Evolutionary conservation across 1,140 invertebrate genomes (phyloP).

Genomic region (Pentalonia nigronervosa): DNA sequence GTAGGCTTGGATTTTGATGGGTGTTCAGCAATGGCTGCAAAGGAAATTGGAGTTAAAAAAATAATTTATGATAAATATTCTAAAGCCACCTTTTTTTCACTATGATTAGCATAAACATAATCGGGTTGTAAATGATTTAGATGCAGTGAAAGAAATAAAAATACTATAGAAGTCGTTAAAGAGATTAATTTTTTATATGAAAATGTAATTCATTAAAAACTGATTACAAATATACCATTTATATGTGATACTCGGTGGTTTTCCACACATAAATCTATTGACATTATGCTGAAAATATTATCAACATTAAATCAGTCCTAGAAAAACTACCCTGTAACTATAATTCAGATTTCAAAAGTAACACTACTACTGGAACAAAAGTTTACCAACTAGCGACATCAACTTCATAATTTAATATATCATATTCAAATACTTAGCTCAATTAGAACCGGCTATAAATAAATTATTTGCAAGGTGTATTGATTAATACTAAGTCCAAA

Average conservation of each 20-base stretch:
- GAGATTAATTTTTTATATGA: not conserved
- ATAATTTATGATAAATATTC: not conserved
- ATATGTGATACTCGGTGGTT: not conserved
- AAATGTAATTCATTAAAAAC: not conserved
- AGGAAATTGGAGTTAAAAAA: constrained; percentile 4
- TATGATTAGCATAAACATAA: not conserved
- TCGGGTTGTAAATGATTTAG: not conserved
- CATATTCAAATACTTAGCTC: not conserved
- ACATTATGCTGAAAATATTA: too few relatives aligned
- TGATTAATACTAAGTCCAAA: not conserved
- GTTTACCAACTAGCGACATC: not conserved
- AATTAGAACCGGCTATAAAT: not conserved
- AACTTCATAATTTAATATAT: constrained; percentile 12
- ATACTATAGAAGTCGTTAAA: constrained; percentile 8
- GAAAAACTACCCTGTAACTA: not conserved
- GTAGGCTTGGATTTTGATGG: too few relatives aligned
- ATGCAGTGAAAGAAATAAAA: not conserved
- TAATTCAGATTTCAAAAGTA: not conserved
- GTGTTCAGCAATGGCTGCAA: not conserved
- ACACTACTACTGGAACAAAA: not conserved
- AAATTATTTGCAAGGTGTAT: not conserved
- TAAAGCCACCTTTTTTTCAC: not conserved
- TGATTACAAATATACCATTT: not conserved
- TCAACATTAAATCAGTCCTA: too few relatives aligned
- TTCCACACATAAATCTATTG: too few relatives aligned